Evolutionary conservation across 2,113 vertebrate species (phyloP).

Genomic region (Rhinoderma darwinii): DNA sequence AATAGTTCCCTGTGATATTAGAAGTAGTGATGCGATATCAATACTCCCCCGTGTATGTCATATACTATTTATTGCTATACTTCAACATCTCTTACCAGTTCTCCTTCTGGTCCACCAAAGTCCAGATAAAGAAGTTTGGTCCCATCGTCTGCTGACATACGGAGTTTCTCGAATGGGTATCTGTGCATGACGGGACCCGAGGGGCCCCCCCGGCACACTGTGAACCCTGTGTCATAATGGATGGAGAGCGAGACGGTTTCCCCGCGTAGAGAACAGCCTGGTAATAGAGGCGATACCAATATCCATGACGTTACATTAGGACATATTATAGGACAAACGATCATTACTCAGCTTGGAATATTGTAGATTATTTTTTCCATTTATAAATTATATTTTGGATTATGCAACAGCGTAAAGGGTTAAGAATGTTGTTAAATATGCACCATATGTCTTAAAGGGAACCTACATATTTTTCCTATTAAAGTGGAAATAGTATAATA

Average conservation of each 20-base stretch:
- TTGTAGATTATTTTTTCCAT: neutral
- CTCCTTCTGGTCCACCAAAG: slow-evolving; percentile 93
- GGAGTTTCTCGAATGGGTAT: slow-evolving; percentile 93
- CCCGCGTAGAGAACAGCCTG: slow-evolving; percentile 86
- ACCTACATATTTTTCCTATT: too few species aligned
- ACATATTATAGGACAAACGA: too few species aligned
- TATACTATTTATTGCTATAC: neutral
- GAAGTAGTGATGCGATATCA: neutral
- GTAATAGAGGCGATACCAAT: neutral
- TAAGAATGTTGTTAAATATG: neutral
- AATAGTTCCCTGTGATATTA: too few species aligned
- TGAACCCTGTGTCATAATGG: slow-evolving; percentile 95
- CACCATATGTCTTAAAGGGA: neutral
- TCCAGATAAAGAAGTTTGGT: slow-evolving; percentile 92
- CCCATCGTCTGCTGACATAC: slow-evolving; percentile 91
- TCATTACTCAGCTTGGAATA: neutral
- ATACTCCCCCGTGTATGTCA: neutral
- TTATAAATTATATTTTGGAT: neutral
- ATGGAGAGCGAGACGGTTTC: slow-evolving; percentile 88
- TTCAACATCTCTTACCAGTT: slow-evolving; percentile 82
- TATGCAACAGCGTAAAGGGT: neutral
- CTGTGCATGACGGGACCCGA: slow-evolving; percentile 78
- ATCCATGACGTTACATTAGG: neutral
- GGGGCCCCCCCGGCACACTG: slow-evolving; percentile 69
- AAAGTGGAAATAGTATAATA: neutral